Percentiles rank a stretch among this genome's conserved stretches.
Conservation (phyloP, 2,113 vertebrate species). For the Tupaia tana region DNA sequence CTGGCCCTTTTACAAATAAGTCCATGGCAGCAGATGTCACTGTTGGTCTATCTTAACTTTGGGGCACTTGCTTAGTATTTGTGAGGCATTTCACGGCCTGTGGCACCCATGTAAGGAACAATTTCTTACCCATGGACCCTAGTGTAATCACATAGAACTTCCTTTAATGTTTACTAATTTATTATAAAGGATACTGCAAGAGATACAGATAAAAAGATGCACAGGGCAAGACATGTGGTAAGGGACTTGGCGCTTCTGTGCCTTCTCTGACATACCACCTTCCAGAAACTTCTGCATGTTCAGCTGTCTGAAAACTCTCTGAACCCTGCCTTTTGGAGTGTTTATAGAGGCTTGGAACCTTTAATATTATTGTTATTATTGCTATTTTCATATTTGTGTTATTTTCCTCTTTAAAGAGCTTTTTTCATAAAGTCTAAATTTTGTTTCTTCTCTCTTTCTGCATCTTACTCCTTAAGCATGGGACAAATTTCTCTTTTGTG, state of each 20-base stretch:
- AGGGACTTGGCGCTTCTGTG: too few relatives aligned
- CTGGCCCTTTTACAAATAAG: constrained; percentile 43
- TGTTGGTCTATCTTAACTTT: constrained; percentile 78
- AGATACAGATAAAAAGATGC: too few relatives aligned
- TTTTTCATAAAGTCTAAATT: neutral
- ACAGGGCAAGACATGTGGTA: too few relatives aligned
- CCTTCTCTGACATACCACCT: too few relatives aligned
- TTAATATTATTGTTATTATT: neutral
- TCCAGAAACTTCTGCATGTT: too few relatives aligned
- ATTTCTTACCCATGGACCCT: neutral
- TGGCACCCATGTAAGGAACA: neutral
- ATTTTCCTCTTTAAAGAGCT: neutral
- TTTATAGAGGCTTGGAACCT: neutral
- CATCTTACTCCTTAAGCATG: neutral
- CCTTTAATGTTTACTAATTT: too few relatives aligned
- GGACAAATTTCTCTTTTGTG: neutral
- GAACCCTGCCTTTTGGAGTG: too few relatives aligned
- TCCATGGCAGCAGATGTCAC: constrained; percentile 86
- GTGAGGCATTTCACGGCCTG: neutral
- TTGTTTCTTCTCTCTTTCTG: neutral
- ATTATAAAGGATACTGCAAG: too few relatives aligned
- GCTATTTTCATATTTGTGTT: neutral
- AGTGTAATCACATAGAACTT: neutral
- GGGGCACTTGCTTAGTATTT: neutral
- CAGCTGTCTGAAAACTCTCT: too few relatives aligned